Conservation (phyloP, 2,113 vertebrate species). For the Tetrao urogallus region DNA sequence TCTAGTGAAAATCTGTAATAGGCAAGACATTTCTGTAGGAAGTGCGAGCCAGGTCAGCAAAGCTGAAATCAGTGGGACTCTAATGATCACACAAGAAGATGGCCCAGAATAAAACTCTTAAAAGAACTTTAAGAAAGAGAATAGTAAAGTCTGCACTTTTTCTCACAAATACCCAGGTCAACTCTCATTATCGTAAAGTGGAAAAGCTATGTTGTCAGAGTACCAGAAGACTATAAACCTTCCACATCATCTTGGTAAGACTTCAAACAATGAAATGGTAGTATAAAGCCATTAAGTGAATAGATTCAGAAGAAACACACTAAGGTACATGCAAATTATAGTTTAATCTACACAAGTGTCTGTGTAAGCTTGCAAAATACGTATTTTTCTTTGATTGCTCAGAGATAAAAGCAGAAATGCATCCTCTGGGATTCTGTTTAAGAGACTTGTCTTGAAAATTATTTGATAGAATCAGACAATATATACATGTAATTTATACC, state of each 20-base stretch:
- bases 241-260: neutral
- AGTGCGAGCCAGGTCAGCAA: neutral
- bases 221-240: neutral
- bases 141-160: neutral
- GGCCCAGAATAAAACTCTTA: neutral
- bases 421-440: neutral
- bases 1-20: neutral
- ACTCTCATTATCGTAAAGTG: neutral
- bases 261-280: neutral
- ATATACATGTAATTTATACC: neutral
- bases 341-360: neutral
- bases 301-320: neutral
- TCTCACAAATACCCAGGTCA: neutral
- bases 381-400: neutral
- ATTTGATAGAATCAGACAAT: neutral
- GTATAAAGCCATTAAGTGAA: neutral
- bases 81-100: neutral
- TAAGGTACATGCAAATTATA: neutral
- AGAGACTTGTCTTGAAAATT: neutral
- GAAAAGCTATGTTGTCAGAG: neutral
- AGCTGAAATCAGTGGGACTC: neutral
- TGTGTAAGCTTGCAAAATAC: neutral
- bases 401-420: neutral
- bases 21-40: neutral
- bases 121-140: neutral